A percentile compares a stretch with the other conserved stretches of the same genome.
phyloP scores from a whole-genome alignment of 37 sponge, comb jelly and placozoan genomes.

The Cladorhizidae sp. region DNA sequence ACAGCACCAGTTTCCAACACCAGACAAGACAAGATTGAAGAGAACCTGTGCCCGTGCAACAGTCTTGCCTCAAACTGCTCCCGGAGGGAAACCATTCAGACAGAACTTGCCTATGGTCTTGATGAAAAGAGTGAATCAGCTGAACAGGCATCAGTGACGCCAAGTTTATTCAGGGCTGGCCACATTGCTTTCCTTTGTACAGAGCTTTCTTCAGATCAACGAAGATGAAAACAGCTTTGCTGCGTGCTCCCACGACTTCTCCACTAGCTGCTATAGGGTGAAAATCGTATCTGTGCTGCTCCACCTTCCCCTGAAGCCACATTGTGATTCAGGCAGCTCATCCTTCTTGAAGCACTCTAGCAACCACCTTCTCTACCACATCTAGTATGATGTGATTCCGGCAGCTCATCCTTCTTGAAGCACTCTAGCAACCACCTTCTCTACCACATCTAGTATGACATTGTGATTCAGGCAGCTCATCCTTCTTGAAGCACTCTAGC shows the following conservation, averaged over 20 bases:
- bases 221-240: background rate
- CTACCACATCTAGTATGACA: too few species aligned
- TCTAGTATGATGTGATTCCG: too few species aligned
- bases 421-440: too few species aligned
- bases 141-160: background rate
- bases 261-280: background rate
- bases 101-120: background rate
- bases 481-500: too few species aligned
- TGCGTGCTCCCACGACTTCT: slow-evolving; percentile 6
- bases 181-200: background rate
- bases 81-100: background rate
- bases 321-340: background rate
- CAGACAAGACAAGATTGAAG: slow-evolving; percentile 14
- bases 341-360: background rate
- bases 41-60: background rate
- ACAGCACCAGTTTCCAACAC: slow-evolving; percentile 5
- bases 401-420: too few species aligned
- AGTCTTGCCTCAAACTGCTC: slow-evolving; percentile 19
- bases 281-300: slow-evolving; percentile 30
- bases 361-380: slow-evolving; percentile 1
- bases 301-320: background rate
- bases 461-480: too few species aligned
- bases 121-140: background rate
- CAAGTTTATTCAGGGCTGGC: background rate
- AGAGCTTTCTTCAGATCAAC: background rate